These are phyloP conservation scores for Anoplius nigerrimus DNA, from an alignment of 2,888 invertebrate species.

Conservation along the genomic window DNA sequence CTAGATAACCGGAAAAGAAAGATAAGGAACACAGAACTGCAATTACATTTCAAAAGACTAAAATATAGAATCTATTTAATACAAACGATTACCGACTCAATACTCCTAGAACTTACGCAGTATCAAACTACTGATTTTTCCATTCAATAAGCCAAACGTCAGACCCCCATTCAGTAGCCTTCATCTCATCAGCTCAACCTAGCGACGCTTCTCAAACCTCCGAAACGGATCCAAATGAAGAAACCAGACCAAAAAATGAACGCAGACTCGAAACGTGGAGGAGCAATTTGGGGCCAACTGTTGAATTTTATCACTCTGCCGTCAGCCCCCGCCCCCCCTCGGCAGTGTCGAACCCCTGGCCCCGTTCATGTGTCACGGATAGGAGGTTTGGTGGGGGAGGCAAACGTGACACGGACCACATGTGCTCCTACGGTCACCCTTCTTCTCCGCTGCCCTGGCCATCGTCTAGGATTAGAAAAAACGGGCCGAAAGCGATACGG, in stretches of 20 bases:
- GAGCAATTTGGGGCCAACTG: slow-evolving; percentile 68
- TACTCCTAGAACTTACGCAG: too few species aligned
- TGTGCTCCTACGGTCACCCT: slow-evolving; percentile 53
- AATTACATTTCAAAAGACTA: too few species aligned
- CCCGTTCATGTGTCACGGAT: slow-evolving; percentile 25
- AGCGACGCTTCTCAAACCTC: too few species aligned
- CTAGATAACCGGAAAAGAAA: too few species aligned
- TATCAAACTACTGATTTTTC: too few species aligned
- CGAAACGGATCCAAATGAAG: background rate
- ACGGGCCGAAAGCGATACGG: slow-evolving; percentile 58
- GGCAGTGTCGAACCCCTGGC: too few species aligned
- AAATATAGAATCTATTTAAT: too few species aligned
- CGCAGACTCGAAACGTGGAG: slow-evolving; percentile 35
- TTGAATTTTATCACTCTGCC: slow-evolving; percentile 69
- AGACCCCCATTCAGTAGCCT: too few species aligned
- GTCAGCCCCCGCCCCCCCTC: slow-evolving; percentile 31
- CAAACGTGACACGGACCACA: slow-evolving; percentile 56
- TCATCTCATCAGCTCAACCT: too few species aligned
- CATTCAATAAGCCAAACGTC: too few species aligned
- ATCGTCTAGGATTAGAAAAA: slow-evolving; percentile 30
- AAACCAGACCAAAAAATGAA: slow-evolving; percentile 8
- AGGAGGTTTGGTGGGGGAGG: slow-evolving; percentile 22
- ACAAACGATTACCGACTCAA: too few species aligned
- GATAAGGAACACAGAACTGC: too few species aligned
- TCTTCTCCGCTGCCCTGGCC: slow-evolving; percentile 23